Evolutionary conservation across 1,140 invertebrate genomes (phyloP), one percentile per base, ranked within the genome.

Genomic region (Oreohelix idahoensis): DNA sequence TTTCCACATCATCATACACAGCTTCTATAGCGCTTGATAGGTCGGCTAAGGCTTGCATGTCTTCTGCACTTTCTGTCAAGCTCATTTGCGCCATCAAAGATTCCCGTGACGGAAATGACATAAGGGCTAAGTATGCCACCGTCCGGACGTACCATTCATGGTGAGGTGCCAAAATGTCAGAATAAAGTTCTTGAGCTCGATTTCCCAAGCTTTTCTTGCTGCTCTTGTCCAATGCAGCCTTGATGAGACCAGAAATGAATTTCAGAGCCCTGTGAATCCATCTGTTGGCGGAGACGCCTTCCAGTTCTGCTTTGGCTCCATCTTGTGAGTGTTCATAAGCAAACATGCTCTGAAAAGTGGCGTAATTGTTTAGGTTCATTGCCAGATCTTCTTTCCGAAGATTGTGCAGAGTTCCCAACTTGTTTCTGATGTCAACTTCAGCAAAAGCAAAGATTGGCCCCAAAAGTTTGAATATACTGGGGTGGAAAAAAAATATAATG

Each of bases 271-370:
- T 51, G 36, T 63, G 77, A 29, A 79, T 26, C 51, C 35, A 79
- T 10, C 1, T 63, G 58, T 58, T 79, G 15, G 15, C 23, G n/a
- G 38, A 39, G 1, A 79, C 77, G 36, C 77, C 77, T 38, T 63
- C 53, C 17, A 4, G 5, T 39, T 79, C 26, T 23, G 32, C 26
- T n/a, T 5, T 10, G 23, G 36, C 20, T 39, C 53, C 77, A 26
- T 17, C 4, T 26, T 4, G 77, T 1, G 77, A 79, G 35, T 63
- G 35, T n/a, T 79, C 77, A 38, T 79, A 79, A 4, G 11, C 77
- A 26, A 79, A 79, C 77, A 79, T 79, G 45, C 58, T 79, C 26
- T 79, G 53, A 29, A 79, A 39, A 10, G 51, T 63, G 13, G 17
- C 20, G 77, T 79, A 79, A 32, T 79, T 63, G 58, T 66, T 26